Percentiles rank a stretch among this genome's conserved stretches.
Conservation (phyloP, 2,888 invertebrate species). For the Oscheius sp. region DNA sequence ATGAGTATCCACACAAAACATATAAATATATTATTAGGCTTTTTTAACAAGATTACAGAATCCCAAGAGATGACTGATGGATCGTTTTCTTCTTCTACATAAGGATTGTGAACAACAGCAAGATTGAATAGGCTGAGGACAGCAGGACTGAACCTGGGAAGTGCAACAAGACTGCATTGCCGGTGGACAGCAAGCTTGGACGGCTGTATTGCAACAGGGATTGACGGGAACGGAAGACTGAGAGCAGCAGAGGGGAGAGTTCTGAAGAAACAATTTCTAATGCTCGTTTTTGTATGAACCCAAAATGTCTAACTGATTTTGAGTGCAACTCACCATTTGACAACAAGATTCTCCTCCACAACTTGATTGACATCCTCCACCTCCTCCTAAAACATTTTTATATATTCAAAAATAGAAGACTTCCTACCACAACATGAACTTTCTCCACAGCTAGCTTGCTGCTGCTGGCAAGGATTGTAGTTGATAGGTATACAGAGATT, state of each 20-base stretch:
- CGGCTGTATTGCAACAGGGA: slow-evolving; percentile 21
- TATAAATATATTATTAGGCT: background rate
- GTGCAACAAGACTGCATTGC: slow-evolving; percentile 16
- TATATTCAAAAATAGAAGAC: too few species aligned
- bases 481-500: slow-evolving; percentile 23
- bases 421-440: background rate
- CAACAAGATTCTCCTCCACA: slow-evolving; percentile 14
- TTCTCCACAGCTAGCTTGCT: slow-evolving; percentile 10
- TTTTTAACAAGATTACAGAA: background rate
- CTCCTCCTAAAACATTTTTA: too few species aligned
- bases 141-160: slow-evolving; percentile 13
- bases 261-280: slow-evolving; percentile 4
- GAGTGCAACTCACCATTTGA: background rate
- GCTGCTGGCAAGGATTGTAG: slow-evolving; percentile 17
- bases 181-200: slow-evolving; percentile 20
- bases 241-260: slow-evolving; percentile 25
- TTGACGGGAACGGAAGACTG: background rate
- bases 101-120: slow-evolving; percentile 26
- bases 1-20: background rate
- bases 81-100: slow-evolving; percentile 26
- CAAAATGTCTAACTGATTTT: background rate
- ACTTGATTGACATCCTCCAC: slow-evolving; percentile 5
- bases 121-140: slow-evolving; percentile 14
- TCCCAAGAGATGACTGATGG: slow-evolving; percentile 15
- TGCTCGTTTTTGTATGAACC: background rate